Evolutionary conservation across 2,888 invertebrate genomes (phyloP), one percentile per base, ranked within the genome.

Genomic region (Andricus quercusramuli): DNA sequence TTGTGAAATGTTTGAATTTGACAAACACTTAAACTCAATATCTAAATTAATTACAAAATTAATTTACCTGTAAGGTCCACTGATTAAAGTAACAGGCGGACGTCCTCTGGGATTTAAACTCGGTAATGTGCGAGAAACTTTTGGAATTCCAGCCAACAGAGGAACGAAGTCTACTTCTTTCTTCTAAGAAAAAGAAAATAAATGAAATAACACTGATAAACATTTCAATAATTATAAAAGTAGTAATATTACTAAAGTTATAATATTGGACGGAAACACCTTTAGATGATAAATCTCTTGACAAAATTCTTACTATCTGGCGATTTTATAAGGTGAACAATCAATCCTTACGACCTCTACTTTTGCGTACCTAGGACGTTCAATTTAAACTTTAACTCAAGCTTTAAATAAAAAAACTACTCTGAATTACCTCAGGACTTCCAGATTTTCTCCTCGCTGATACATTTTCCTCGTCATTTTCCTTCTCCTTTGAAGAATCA

Each of bases 31-130:
- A 44, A 44, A 44, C 15, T 44, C 44, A 13, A 44, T 65, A 32
- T 37, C 20, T 67, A 66, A 20, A 66, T 66, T 41, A 13, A 22
- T n/a, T 22, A 22, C 4, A 68, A 44, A 41, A 41, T 41, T 44
- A 25, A 51, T 74, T 86, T 84, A 91, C 91, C 89, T 88, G 77
- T 88, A 89, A 9, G 85, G 86, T 37, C 88, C 89, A 77, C 88
- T 89, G 76, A 87, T 85, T 20, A 90, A 85, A 25, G 89, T 89
- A 76, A 90, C 86, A 2, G 91, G 91, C 47, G 91, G 91, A 84
- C 89, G 88, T 66, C 83, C 79, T 80, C 90, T 88, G 20, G 37
- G 62, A 56, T 86, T 85, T 65, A 78, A 32, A 78, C 44, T 83
- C 37, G 85, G 85, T 11, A 83, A 65, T 25, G 83, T n/a, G 78